Base-by-base conservation (phyloP, 2,113 vertebrate species). In the Oncorhynchus tshawytscha region DNA sequence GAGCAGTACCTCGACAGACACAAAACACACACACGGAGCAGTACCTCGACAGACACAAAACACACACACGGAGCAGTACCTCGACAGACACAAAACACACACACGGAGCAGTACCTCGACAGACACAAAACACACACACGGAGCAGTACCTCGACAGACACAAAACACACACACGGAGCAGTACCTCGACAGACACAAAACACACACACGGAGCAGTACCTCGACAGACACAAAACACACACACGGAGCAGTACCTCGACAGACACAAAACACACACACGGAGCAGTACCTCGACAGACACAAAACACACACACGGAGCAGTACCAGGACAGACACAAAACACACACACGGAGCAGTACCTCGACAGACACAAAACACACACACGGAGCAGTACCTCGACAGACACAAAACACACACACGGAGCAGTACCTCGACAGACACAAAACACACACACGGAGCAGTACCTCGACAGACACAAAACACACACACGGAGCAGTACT, bases 351-450 rank as follows among this genome's bases (percentile, higher is more conserved):
- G 39, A 45, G 72, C 71, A 22, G 0, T 93, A 25, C n/a, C 24
- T 25, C 24, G 24, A 25, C 24, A 25, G 24, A 25, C 24, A 25
- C 24, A 25, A 25, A 25, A 25, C 24, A 25, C 24, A 25, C 24
- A 25, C 24, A 25, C n/a, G n/a, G n/a, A n/a, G n/a, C 24, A 25
- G 24, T 25, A 99, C 97, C 98, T 98, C 96, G 94, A 20, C 6
- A 34, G 31, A 34, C 31, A 34, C 70, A 72, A 39, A 25, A 13
- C 25, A 72, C 3, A 68, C 29, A 34, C 20, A 51, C 8, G 11
- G 39, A 45, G 72, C 71, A 22, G 0, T 93, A 99, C 97, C 98
- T 98, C 96, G 94, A 20, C 5, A 31, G 5, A 31, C 31, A 31
- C 70, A 72, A 39, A 25, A 31, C 70, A 72, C 29, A 25, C 29